phyloP scores from a whole-genome alignment of 2,113 vertebrate genomes.

The Sorex araneus region DNA sequence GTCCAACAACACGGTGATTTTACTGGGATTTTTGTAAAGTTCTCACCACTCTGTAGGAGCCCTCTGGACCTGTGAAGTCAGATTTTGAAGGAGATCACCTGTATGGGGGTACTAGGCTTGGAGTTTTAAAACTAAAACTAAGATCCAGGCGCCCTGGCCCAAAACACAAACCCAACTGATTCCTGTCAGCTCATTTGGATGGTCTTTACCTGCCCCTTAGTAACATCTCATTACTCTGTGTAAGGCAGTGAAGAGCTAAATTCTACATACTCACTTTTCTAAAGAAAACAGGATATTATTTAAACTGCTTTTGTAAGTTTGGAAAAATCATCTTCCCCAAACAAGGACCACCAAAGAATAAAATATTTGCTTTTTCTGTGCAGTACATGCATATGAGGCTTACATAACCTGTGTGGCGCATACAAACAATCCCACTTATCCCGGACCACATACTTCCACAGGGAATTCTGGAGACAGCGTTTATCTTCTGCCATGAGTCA shows the following conservation, averaged over 20 bases:
- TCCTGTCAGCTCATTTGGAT: not conserved
- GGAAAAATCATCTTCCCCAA: not conserved
- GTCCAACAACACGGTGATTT: not conserved
- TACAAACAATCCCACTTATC: not conserved
- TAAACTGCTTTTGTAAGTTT: not conserved
- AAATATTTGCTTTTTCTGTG: conserved; percentile 7
- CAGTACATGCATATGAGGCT: rapidly evolving
- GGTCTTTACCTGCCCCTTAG: not conserved
- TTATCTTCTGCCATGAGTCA: conserved; percentile 1
- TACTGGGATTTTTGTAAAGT: not conserved
- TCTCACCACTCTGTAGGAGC: not conserved
- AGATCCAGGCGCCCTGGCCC: not conserved
- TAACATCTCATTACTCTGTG: not conserved
- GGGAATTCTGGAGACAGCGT: rapidly evolving
- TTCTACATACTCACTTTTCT: not conserved
- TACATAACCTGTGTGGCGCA: rapidly evolving
- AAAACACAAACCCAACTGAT: not conserved
- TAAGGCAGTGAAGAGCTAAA: not conserved
- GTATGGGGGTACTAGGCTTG: not conserved
- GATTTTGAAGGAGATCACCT: not conserved
- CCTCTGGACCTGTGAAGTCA: not conserved
- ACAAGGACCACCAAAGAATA: not conserved
- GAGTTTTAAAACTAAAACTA: not conserved
- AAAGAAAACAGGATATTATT: not conserved
- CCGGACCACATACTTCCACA: rapidly evolving